Base-by-base conservation (phyloP, 2,113 vertebrate genomes). In the Vulpes lagopus region DNA sequence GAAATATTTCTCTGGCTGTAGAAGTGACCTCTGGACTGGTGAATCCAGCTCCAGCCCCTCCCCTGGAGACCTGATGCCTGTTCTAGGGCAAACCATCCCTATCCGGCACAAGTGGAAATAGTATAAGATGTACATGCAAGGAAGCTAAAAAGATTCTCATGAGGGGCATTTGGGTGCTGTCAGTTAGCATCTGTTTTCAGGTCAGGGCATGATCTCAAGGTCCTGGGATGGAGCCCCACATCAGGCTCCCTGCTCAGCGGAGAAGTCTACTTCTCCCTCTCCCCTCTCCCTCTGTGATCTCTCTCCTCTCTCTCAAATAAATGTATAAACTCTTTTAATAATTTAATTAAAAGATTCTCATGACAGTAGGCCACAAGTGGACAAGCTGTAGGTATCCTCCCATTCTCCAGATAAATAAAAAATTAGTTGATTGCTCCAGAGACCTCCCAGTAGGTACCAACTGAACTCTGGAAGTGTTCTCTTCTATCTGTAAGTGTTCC, bases 1-100 rank as follows among this genome's bases (percentile, higher is more conserved):
- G 49, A 96, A 81, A 79, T 69, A 92, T 27, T 79, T 94, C 78
- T 90, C 82, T 67, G 78, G 32, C 35, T 93, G 49, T 22, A 79
- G 55, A 91, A 16, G 27, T 62, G 85, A 38, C 9, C 81, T 93
- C 91, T 96, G 67, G 22, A 10, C 43, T 81, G 16, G 22, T 1
- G 17, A 87, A 35, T 84, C 67, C 38, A 74, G 69, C 14, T 65
- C 22, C 73, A 32, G 2, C 27, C 49, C 4, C 49, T 86, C 55
- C 27, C 4, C 23, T 43, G 22, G 32, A 59, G 17, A 95, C 14
- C 19, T 59, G 53, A n/a, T 25, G 7, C 35, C 67, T 67, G 27
- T 74, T 74, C 57, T 38, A 49, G 60, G 43, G 1, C 60, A 23
- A 65, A 73, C 59, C 22, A 35, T 71, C 55, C 76, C 57, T 1